Percentiles rank a stretch among this genome's conserved stretches.
Evolutionary conservation across 1,140 invertebrate species (phyloP).

Genomic region (Fopius arisanus): DNA sequence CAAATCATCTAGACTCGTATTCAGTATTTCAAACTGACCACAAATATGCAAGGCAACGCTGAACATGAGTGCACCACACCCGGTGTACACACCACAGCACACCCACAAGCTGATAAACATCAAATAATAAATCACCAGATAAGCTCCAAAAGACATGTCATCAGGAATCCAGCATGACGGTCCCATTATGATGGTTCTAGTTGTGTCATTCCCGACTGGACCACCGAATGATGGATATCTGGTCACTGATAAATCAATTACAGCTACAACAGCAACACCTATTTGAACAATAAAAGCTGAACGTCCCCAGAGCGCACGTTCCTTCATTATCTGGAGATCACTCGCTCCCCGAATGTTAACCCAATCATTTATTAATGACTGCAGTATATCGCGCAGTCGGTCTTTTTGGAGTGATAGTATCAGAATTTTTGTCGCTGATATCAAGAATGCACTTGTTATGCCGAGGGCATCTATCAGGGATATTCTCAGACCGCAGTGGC

Average conservation of each 20-base stretch:
- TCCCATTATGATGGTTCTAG: background rate
- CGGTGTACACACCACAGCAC: too few species aligned
- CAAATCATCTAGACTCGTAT: background rate
- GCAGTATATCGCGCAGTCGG: background rate
- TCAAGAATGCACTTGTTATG: too few species aligned
- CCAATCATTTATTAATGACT: background rate
- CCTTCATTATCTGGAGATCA: background rate
- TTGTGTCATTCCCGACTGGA: too few species aligned
- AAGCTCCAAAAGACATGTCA: background rate
- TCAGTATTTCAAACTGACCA: slow-evolving; percentile 17
- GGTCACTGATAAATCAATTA: background rate
- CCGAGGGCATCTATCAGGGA: too few species aligned
- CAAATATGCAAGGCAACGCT: slow-evolving; percentile 8
- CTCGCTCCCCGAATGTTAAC: background rate
- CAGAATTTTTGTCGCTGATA: too few species aligned
- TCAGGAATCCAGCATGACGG: background rate
- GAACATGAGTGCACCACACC: slow-evolving; percentile 11
- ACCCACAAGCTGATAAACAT: background rate
- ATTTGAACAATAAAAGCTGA: background rate
- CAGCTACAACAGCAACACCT: background rate
- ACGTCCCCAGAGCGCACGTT: background rate
- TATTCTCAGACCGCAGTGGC: too few species aligned
- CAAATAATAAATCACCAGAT: background rate
- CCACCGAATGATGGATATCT: too few species aligned
- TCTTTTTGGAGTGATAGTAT: background rate